Percentiles rank a stretch among this genome's conserved stretches.
These are phyloP conservation scores for Pollenia amentaria DNA, from an alignment of 2,888 invertebrate genomes.

Conservation along the genomic window DNA sequence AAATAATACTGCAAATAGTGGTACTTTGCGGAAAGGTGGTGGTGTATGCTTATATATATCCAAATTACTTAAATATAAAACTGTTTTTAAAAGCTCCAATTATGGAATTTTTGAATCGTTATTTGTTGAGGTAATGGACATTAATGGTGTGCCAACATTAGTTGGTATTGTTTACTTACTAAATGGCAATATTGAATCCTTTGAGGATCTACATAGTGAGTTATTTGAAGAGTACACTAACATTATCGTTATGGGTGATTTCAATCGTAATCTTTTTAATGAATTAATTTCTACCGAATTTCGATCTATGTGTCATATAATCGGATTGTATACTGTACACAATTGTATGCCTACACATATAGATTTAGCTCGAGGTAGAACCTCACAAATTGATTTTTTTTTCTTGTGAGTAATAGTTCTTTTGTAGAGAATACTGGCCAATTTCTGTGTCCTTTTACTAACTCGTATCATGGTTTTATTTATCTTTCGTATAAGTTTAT, in stretches of 20 bases:
- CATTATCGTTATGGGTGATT: slow-evolving; percentile 17
- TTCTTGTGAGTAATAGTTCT: not conserved
- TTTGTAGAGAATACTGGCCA: not conserved
- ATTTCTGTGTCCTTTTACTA: not conserved
- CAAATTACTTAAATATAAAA: not conserved
- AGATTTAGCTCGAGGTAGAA: not conserved
- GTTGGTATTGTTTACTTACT: slow-evolving; percentile 1
- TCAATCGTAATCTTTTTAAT: slow-evolving; percentile 25
- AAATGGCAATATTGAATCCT: not conserved
- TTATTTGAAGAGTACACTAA: slow-evolving; percentile 1
- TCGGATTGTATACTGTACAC: not conserved
- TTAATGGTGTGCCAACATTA: not conserved
- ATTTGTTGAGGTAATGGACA: not conserved
- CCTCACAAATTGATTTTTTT: not conserved
- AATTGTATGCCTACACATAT: slow-evolving; percentile 14
- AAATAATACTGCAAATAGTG: not conserved
- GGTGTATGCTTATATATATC: slow-evolving; percentile 23
- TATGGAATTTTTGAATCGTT: slow-evolving; percentile 18
- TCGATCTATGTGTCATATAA: not conserved
- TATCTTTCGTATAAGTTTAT: slow-evolving; percentile 1
- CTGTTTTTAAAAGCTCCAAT: not conserved
- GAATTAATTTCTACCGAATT: not conserved
- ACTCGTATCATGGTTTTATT: slow-evolving; percentile 15
- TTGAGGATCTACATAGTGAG: not conserved
- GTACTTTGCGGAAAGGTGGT: not conserved